These are phyloP conservation scores for Druon quercuslanigerum DNA, from an alignment of 1,140 invertebrate species.

Conservation along the genomic window DNA sequence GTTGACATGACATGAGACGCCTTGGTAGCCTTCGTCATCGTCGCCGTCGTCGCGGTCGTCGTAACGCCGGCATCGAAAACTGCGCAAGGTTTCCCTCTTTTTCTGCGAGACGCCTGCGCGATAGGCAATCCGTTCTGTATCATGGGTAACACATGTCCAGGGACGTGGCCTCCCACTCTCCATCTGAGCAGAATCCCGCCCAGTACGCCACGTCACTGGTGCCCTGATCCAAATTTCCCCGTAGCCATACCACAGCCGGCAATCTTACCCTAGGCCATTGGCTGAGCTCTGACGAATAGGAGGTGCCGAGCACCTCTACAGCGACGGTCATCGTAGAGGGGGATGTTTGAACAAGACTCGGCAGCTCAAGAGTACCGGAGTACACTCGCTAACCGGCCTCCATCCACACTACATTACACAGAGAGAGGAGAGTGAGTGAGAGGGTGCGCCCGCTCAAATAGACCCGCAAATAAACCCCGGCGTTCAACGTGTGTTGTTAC, in stretches of 20 bases:
- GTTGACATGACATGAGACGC: constrained; percentile 68
- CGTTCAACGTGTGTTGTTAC: constrained; percentile 46
- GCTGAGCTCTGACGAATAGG: constrained; percentile 23
- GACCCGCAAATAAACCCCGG: constrained; percentile 42
- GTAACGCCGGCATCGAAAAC: constrained; percentile 39
- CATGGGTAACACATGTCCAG: constrained; percentile 16
- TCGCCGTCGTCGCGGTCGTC: constrained; percentile 44
- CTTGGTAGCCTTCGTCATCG: constrained; percentile 35
- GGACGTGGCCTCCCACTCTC: not conserved
- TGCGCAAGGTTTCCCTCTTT: constrained; percentile 18
- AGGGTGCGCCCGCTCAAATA: constrained; percentile 37
- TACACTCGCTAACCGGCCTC: constrained; percentile 73
- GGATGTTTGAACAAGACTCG: constrained; percentile 74
- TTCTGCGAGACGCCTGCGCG: constrained; percentile 45
- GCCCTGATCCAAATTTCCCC: not conserved
- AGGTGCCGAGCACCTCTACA: constrained; percentile 22
- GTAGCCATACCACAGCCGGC: constrained; percentile 35
- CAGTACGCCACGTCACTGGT: constrained; percentile 3
- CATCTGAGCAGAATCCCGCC: constrained; percentile 14
- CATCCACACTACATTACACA: constrained; percentile 70
- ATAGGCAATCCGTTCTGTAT: constrained; percentile 33
- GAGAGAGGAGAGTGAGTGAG: constrained; percentile 53
- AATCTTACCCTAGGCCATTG: constrained; percentile 37
- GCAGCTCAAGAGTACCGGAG: constrained; percentile 69
- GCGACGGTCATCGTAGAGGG: constrained; percentile 51